A percentile compares a stretch with the other conserved stretches of the same genome.
Conservation (phyloP, 2,888 invertebrate species). For the Drosophila ustulata region DNA sequence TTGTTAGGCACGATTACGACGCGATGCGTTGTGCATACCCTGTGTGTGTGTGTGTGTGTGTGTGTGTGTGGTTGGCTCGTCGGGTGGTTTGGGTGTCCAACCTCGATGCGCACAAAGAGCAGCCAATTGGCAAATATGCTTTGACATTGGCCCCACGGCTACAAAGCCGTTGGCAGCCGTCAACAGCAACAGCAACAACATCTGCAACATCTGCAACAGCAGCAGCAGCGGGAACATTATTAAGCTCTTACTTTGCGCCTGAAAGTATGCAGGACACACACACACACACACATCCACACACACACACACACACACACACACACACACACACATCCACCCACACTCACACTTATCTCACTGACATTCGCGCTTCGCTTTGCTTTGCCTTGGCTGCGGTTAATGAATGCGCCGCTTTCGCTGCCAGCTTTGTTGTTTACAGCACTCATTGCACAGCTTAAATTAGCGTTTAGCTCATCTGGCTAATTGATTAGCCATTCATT, state of each 20-base stretch:
- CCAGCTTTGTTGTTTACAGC: no score
- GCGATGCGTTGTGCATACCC: neutral
- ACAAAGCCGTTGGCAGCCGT: conserved; percentile 9
- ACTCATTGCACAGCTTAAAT: no score
- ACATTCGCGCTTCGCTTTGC: no score
- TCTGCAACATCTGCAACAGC: conserved; percentile 4
- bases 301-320: neutral
- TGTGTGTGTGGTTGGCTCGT: neutral
- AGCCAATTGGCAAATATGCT: conserved; percentile 33
- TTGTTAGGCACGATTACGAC: neutral
- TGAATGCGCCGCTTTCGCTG: neutral
- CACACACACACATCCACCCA: conserved; percentile 2
- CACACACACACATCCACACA: neutral
- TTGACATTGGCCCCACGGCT: conserved; percentile 25
- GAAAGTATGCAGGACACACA: conserved; percentile 9
- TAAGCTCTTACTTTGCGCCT: conserved; percentile 5
- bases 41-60: neutral
- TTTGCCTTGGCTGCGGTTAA: no score
- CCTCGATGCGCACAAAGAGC: conserved; percentile 11
- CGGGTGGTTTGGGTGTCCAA: neutral
- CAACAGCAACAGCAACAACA: conserved; percentile 7
- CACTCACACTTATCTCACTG: neutral
- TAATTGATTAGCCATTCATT: no score
- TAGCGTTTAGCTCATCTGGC: no score
- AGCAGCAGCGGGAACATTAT: conserved; percentile 1